phyloP scores from a whole-genome alignment of 2,797 vertebrate genomes.

The Buphagus erythrorhynchus region DNA sequence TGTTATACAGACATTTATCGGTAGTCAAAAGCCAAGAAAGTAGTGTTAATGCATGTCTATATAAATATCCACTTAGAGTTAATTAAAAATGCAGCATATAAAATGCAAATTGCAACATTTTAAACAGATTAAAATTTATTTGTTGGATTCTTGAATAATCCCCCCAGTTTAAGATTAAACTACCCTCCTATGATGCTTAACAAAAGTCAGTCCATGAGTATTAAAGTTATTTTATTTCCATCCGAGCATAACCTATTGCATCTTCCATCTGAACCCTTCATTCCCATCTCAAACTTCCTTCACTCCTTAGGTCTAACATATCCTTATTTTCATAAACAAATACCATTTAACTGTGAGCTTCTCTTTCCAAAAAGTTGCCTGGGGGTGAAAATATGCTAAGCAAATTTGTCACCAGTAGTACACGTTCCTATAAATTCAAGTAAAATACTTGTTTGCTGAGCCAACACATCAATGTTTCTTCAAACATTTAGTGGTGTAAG shows the following conservation, averaged over 20 bases:
- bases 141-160: not conserved
- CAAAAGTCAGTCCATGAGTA: not conserved
- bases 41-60: not conserved
- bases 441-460: not conserved
- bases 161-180: not conserved
- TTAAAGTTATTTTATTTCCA: not conserved
- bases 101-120: not conserved
- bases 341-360: not conserved
- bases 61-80: not conserved
- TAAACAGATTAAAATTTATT: not conserved
- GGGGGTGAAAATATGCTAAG: not conserved
- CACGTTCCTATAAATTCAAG: not conserved
- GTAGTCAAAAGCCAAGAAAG: not conserved
- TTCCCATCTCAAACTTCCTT: not conserved
- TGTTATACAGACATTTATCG: not conserved
- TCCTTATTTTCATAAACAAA: not conserved
- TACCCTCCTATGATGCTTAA: not conserved
- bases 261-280: not conserved
- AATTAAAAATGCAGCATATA: not conserved
- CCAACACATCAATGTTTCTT: not conserved
- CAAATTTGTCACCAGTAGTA: not conserved
- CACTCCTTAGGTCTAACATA: not conserved
- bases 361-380: not conserved
- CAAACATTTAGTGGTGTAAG: not conserved
- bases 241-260: not conserved